phyloP scores from a whole-genome alignment of 2,113 vertebrate species.

The Plotosus lineatus region DNA sequence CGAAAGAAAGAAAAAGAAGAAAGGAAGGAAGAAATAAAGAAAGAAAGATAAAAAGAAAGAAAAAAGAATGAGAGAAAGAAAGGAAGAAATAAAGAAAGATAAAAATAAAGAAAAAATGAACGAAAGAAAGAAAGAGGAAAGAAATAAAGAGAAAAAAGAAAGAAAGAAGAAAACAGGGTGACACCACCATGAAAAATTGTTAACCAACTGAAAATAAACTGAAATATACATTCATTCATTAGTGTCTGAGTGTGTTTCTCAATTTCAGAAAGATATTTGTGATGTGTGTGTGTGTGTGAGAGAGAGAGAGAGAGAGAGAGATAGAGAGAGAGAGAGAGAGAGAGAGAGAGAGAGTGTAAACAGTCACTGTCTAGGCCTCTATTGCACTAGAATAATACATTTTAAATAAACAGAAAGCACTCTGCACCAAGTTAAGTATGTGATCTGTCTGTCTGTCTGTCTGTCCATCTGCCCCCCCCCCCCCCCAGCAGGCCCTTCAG shows the following conservation, averaged over 20 bases:
- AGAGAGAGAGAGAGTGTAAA: too few species aligned
- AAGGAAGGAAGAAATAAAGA: too few species aligned
- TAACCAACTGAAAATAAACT: constrained; percentile 72
- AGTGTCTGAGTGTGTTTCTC: constrained; percentile 30
- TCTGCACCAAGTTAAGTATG: too few species aligned
- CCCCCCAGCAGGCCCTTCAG: too few species aligned
- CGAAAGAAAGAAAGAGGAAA: constrained; percentile 64
- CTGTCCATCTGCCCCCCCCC: too few species aligned
- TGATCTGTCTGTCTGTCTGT: too few species aligned
- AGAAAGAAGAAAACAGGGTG: constrained; percentile 60
- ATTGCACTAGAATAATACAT: constrained; percentile 64
- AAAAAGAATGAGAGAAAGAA: background rate
- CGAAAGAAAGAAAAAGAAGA: too few species aligned
- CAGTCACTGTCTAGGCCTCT: constrained; percentile 66
- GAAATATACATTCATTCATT: constrained; percentile 37
- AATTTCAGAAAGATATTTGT: constrained; percentile 3
- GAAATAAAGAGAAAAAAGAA: background rate
- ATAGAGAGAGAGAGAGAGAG: too few species aligned
- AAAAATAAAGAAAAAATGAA: constrained; percentile 68
- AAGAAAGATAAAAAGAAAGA: too few species aligned
- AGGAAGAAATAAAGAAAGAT: too few species aligned
- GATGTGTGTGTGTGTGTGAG: constrained; percentile 55
- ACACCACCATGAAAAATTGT: constrained; percentile 71
- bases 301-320: too few species aligned
- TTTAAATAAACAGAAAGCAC: background rate